Evolutionary conservation across 2,888 invertebrate species (phyloP), one percentile per base, ranked within the genome.

Genomic region (Morpho helenor): DNA sequence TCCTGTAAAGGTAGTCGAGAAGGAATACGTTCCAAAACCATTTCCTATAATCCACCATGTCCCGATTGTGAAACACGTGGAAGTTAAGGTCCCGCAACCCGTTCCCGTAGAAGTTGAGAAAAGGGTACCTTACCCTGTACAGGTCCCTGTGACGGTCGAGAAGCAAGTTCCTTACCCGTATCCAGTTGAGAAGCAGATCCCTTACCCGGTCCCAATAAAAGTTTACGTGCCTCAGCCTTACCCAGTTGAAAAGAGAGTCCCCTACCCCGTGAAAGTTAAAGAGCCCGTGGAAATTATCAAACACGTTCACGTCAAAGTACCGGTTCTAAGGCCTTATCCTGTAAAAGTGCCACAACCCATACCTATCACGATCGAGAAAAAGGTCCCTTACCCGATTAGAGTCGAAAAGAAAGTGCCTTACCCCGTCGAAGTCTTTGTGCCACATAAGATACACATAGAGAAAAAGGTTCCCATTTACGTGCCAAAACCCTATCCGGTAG

Each of bases 241-340:
- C 57, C 89, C 92, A 0, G 91, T 92, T 55, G 92, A 92, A 73
- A 87, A 87, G n/a, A 90, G 84, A 73, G 90, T 93, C n/a, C 91
- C 89, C 51, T 87, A 87, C 63, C 87, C 89, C 6, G 86, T 91
- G 2, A 92, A 91, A 80, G 77, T 87, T 3, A 81, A 68, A 67
- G 85, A 90, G 61, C 88, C 87, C 9, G 72, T 78, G 22, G 86
- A 87, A 71, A 84, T 91, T 7, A 80, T 89, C 57, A 87, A 77
- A 68, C 88, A 87, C 64, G 83, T 89, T 8, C 81, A 82, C 16
- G 74, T 88, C 8, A 82, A 69, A 75, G 86, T 90, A 45, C 85
- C 85, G 8, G 78, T 77, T 42, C 87, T 84, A 3, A 82, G 88
- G 67, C 92, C 93, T 0, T 92, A 91, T 68, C 85, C 92, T 8